A percentile compares a stretch with the other conserved stretches of the same genome.
These are phyloP conservation scores for Esperia sulphurella DNA, from an alignment of 2,888 invertebrate genomes.

Conservation along the genomic window DNA sequence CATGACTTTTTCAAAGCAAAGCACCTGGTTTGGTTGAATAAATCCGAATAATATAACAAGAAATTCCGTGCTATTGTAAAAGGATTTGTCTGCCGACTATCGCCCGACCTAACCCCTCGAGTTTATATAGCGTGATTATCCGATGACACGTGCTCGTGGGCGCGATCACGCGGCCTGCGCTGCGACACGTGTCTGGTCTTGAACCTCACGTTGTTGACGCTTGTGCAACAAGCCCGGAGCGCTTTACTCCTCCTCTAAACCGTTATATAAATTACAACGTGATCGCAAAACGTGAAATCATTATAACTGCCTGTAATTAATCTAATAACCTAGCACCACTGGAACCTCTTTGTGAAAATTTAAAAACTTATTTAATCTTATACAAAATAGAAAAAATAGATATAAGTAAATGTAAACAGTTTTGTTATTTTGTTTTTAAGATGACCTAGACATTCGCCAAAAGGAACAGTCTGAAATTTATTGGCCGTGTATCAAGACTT, in stretches of 20 bases:
- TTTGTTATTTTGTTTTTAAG: too few relatives aligned
- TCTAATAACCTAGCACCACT: too few relatives aligned
- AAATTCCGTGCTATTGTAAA: not conserved
- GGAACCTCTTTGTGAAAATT: too few relatives aligned
- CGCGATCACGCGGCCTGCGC: slow-evolving; percentile 58
- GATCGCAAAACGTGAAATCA: slow-evolving; percentile 55
- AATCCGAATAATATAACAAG: too few relatives aligned
- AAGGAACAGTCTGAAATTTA: not conserved
- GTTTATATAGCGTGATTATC: slow-evolving; percentile 17
- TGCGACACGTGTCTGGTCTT: slow-evolving; percentile 61
- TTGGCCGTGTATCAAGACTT: not conserved
- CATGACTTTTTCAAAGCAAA: too few relatives aligned
- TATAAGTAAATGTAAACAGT: too few relatives aligned
- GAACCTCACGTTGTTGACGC: slow-evolving; percentile 71
- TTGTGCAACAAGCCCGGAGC: slow-evolving; percentile 60
- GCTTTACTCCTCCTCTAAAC: slow-evolving; percentile 52
- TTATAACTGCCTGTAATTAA: slow-evolving; percentile 46
- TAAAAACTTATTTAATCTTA: too few relatives aligned
- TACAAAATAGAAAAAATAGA: too few relatives aligned
- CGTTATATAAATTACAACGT: slow-evolving; percentile 73
- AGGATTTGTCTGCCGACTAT: not conserved
- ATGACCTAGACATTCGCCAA: too few relatives aligned
- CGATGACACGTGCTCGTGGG: slow-evolving; percentile 43
- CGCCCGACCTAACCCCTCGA: not conserved
- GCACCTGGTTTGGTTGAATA: too few relatives aligned